Conservation (phyloP, 2,797 vertebrate genomes). For the Morus bassanus region DNA sequence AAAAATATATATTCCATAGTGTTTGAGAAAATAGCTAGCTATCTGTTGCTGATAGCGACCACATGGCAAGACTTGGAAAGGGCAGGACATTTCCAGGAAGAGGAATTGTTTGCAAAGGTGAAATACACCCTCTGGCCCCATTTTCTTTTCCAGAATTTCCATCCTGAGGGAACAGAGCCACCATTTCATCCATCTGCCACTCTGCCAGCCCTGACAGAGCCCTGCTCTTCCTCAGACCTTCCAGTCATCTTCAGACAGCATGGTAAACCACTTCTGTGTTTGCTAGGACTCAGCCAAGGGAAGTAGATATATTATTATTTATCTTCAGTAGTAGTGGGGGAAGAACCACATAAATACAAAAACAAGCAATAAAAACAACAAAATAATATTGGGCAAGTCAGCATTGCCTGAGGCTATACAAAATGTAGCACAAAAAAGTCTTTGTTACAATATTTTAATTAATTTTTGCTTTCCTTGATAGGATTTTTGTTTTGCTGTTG, state of each 20-base stretch:
- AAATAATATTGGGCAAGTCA: not conserved
- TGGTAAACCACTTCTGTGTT: constrained; percentile 74
- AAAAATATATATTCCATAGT: not conserved
- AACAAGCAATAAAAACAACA: not conserved
- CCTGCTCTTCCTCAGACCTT: constrained; percentile 66
- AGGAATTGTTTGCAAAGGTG: not conserved
- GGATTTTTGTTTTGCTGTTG: not conserved
- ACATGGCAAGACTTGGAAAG: not conserved
- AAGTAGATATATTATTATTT: constrained; percentile 29
- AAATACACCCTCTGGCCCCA: not conserved
- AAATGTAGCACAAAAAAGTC: not conserved
- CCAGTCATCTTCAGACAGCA: constrained; percentile 77
- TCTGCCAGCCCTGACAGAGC: constrained; percentile 41
- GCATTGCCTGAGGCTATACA: not conserved
- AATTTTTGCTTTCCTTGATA: not conserved
- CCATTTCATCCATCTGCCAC: constrained; percentile 75
- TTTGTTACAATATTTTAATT: not conserved
- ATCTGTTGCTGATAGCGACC: not conserved
- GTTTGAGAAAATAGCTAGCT: not conserved
- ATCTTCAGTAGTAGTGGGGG: not conserved
- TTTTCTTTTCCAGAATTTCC: constrained; percentile 42
- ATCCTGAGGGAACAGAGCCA: constrained; percentile 61
- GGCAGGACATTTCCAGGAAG: not conserved
- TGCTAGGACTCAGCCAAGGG: constrained; percentile 62
- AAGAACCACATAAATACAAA: not conserved